Conservation (phyloP, 1,140 invertebrate genomes). For the Drosophila lowei region DNA sequence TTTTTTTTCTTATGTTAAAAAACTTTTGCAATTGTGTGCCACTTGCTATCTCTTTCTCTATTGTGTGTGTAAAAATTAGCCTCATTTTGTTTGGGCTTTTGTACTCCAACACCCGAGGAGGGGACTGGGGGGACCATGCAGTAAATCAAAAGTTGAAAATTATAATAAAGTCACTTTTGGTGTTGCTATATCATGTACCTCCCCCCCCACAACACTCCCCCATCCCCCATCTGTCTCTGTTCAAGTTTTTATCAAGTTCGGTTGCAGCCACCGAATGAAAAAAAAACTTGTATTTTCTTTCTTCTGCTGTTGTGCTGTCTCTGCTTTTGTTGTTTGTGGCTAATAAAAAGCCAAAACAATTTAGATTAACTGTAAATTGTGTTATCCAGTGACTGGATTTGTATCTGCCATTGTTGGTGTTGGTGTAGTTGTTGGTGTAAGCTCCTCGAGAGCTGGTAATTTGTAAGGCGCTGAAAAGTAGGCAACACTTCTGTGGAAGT, state of each 20-base stretch:
- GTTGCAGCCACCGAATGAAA: constrained; percentile 67
- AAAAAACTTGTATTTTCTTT: constrained; percentile 63
- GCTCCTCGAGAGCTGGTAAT: constrained; percentile 51
- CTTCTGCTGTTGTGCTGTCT: constrained; percentile 46
- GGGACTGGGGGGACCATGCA: constrained; percentile 33
- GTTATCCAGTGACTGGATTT: constrained; percentile 69
- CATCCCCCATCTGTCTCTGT: constrained; percentile 34
- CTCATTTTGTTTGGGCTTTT: constrained; percentile 72
- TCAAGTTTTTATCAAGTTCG: constrained; percentile 76
- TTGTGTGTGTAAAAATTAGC: constrained; percentile 72
- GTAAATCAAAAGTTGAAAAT: constrained; percentile 82
- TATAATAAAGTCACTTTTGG: constrained; percentile 80
- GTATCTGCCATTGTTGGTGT: constrained; percentile 23
- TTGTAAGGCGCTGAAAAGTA: constrained; percentile 67
- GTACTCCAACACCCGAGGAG: constrained; percentile 31
- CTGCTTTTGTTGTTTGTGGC: constrained; percentile 23
- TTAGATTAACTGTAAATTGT: constrained; percentile 82
- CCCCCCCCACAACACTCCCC: not conserved
- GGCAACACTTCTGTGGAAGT: constrained; percentile 77
- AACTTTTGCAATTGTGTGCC: constrained; percentile 76
- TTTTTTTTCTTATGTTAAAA: constrained; percentile 52
- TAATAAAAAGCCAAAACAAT: constrained; percentile 78
- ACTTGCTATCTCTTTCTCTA: constrained; percentile 58
- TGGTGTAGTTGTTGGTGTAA: not conserved
- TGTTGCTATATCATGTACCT: constrained; percentile 66